These are phyloP conservation scores for Rugalucina vietnamica DNA, from an alignment of 2,888 invertebrate species.

Conservation along the genomic window DNA sequence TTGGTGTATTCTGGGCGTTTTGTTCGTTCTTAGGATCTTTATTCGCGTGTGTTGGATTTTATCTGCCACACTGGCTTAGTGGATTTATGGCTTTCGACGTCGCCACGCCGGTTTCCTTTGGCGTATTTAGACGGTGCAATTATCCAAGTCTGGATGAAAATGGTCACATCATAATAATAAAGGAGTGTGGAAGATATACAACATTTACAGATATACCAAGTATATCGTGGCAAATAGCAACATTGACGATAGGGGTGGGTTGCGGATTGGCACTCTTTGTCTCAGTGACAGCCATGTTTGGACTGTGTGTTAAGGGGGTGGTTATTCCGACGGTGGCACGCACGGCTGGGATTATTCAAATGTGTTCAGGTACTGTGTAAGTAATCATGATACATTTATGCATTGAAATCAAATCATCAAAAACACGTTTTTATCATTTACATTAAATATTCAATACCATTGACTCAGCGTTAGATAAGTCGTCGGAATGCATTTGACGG, in stretches of 20 bases:
- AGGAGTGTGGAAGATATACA: constrained; percentile 88
- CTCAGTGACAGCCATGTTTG: constrained; percentile 86
- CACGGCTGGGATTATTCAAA: constrained; percentile 87
- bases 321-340: constrained; percentile 87
- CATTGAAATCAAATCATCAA: too few relatives aligned
- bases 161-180: constrained; percentile 85
- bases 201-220: constrained; percentile 89
- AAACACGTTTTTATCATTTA: too few relatives aligned
- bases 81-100: constrained; percentile 67
- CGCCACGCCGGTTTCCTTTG: constrained; percentile 85
- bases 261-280: constrained; percentile 87
- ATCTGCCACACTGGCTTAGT: constrained; percentile 88
- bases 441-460: too few relatives aligned
- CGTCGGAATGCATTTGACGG: too few relatives aligned
- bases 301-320: constrained; percentile 87
- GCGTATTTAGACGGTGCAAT: constrained; percentile 89
- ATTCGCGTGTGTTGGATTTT: constrained; percentile 87
- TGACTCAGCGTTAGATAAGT: too few relatives aligned
- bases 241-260: constrained; percentile 87
- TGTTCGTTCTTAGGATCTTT: constrained; percentile 87
- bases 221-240: constrained; percentile 89
- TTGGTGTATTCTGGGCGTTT: constrained; percentile 87
- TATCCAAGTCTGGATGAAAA: constrained; percentile 86
- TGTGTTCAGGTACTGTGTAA: constrained; percentile 88
- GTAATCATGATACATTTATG: too few relatives aligned